These are phyloP conservation scores for Misgurnus mizolepis DNA, from an alignment of 2,113 vertebrate species.

Conservation along the genomic window DNA sequence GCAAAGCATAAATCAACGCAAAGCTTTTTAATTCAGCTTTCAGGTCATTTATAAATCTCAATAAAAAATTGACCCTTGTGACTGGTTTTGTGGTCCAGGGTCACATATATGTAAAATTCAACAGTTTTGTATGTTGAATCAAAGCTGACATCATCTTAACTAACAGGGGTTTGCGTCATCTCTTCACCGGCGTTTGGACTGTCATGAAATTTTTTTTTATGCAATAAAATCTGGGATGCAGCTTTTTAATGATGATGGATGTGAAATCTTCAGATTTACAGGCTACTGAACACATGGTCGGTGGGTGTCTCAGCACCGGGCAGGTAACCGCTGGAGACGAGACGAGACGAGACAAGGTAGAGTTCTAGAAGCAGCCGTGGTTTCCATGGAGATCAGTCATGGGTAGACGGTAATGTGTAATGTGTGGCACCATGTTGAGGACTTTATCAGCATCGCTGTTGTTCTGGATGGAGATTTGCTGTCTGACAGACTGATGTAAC, in stretches of 20 bases:
- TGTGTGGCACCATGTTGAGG: conserved; percentile 44
- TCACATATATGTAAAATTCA: no score
- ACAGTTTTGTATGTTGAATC: no score
- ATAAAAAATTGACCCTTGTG: no score
- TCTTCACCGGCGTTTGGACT: no score
- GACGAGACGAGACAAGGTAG: conserved; percentile 21
- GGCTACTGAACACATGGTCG: background rate
- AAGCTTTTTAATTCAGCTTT: no score
- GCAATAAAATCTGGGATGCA: background rate
- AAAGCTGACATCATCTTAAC: no score
- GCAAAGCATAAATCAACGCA: no score
- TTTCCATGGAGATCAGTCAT: conserved; percentile 65
- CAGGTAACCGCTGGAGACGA: conserved; percentile 48
- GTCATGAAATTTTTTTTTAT: background rate
- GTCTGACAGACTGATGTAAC: background rate
- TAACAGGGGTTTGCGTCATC: no score
- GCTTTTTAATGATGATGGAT: no score
- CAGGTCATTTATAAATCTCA: no score
- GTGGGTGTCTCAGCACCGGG: conserved; percentile 1
- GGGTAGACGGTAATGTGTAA: conserved; percentile 44
- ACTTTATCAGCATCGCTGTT: conserved; percentile 8
- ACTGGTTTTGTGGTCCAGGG: no score
- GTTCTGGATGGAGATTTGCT: background rate
- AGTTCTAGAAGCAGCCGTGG: conserved; percentile 42
- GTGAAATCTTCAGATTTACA: no score